Conservation (phyloP, 2,888 invertebrate genomes). For the Mesorhabditis spiculigera region DNA sequence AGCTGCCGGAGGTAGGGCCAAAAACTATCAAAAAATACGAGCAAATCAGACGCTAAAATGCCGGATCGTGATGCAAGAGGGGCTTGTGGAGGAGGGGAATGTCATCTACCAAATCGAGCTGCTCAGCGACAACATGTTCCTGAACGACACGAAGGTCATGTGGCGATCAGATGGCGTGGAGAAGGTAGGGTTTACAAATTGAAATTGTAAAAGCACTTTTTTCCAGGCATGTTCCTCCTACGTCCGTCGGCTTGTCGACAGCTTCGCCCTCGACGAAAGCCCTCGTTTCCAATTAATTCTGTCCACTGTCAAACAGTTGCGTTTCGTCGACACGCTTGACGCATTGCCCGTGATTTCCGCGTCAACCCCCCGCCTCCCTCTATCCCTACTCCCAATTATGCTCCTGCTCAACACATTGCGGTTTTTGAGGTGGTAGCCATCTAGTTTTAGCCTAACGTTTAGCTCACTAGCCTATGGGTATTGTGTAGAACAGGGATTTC, state of each 20-base stretch:
- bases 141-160: conserved; percentile 39
- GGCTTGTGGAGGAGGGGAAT: conserved; percentile 35
- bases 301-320: conserved; percentile 50
- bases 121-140: conserved; percentile 42
- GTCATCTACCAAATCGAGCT: conserved; percentile 50
- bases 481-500: too few species aligned
- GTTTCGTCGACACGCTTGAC: conserved; percentile 37
- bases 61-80: conserved; percentile 42
- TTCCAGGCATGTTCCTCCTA: conserved; percentile 46
- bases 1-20: conserved; percentile 31
- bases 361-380: background rate
- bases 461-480: too few species aligned
- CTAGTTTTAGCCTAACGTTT: too few species aligned
- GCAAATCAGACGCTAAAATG: conserved; percentile 35
- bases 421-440: too few species aligned
- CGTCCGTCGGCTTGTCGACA: conserved; percentile 41
- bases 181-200: conserved; percentile 29
- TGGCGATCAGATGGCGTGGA: conserved; percentile 52
- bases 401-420: background rate
- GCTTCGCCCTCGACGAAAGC: conserved; percentile 41
- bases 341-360: conserved; percentile 20
- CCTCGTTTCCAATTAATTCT: conserved; percentile 52
- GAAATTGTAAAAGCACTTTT: background rate
- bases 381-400: background rate
- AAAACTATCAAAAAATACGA: background rate